Evolutionary conservation across 2,797 vertebrate species (phyloP), one percentile per base, ranked within the genome.

Genomic region (Rhinichthys osculus): DNA sequence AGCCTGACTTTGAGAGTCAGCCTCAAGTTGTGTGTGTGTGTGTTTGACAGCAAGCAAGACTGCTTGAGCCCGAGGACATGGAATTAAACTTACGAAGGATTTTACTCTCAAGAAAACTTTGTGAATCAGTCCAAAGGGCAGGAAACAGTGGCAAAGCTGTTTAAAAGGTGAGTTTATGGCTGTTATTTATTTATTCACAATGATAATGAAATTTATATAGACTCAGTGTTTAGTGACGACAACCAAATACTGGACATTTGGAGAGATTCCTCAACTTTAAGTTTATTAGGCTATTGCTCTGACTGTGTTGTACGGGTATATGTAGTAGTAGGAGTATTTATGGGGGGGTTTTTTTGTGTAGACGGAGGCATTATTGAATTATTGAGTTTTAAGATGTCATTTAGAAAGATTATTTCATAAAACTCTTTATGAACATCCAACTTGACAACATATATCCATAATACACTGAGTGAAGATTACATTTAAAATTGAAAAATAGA

Each of bases 31-130:
- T 88, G 87, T 78, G 66, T 76, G 70, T 81, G 72, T 69, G 35
- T 69, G 84, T 62, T 38, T 54, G 66, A 21, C 33, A 14, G 54
- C 35, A 78, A 71, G n/a, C 71, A 47, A 70, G 83, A 85, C 90
- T 54, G 35, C 80, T 67, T 84, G 84, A 89, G 54, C 71, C 44
- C 38, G 83, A 78, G n/a, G 85, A 92, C 89, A 95, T 95, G 95
- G 95, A 94, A 93, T 87, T 95, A 93, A 93, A 90, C 83, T 82
- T 86, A 86, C 89, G 88, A 86, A 87, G 91, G 91, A 95, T 92
- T 91, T 91, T 90, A 83, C 57, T 79, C 57, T 86, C 54, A 76
- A 87, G 87, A 90, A 90, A 83, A 90, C n/a, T 64, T 11, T 85
- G 52, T 85, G 70, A 52, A 66, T 78, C 72, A 83, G 67, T 69